Base-by-base conservation (phyloP, 1,140 invertebrate genomes). In the Drosophila suzukii region DNA sequence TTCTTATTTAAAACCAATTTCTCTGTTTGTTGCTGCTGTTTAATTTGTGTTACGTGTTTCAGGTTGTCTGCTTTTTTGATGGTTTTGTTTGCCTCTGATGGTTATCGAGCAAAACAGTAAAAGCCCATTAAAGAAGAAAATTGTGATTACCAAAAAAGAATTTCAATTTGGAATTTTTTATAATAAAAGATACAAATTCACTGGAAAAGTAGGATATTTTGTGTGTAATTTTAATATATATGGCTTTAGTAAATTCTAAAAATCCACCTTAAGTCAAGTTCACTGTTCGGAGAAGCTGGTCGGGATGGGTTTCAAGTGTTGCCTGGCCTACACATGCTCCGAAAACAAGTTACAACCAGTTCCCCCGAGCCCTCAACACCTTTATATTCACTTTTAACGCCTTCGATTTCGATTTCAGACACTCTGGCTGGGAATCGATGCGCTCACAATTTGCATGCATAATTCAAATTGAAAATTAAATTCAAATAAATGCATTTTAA, bases 381-480 rank as follows among this genome's bases (percentile, higher is more conserved):
- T 71, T n/a, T 27, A 30, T 6, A n/a, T 43, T 20, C 43, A 6
- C 43, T 34, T 43, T 41, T 46, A 20, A 55, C 34, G 38, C 50
- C 68, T 58, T 49, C 50, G 66, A 32, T 24, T 63, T 47, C 39
- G 39, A 32, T 57, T 54, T 30, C 43, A 27, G 13, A 62, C 13
- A 43, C n/a, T 27, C 27, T 20, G 27, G 27, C 27, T 27, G 27
- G 3, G 36, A 58, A 38, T 17, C 32, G 41, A 61, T 73, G 68
- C 44, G 53, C 49, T 50, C 49, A 50, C 78, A 71, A 86, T 85
- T 81, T 75, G 49, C 82, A 85, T 85, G 82, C 78, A 85, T 85
- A 75, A 88, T 88, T 82, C 83, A 79, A 88, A 82, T 73, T 60
- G 75, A 61, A 88, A 82, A 88, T 78, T 76, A 72, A 81, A 86